Conservation (phyloP, 2,888 invertebrate genomes). For the Dilophus febrilis region DNA sequence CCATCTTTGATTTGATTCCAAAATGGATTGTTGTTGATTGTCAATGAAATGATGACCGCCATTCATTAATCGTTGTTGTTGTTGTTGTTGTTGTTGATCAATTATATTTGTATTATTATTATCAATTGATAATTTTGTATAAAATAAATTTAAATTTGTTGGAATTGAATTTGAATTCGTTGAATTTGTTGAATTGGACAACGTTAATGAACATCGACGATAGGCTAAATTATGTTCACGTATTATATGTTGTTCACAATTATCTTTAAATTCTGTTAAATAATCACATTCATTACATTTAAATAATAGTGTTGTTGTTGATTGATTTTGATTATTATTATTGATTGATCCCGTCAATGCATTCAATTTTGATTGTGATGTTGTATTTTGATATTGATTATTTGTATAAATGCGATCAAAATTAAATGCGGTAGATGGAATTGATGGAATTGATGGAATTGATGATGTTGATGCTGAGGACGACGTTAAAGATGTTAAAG, state of each 20-base stretch:
- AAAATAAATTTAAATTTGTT: slow-evolving; percentile 9
- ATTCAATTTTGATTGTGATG: too few relatives aligned
- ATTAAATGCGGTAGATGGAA: neutral
- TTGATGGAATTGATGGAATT: too few relatives aligned
- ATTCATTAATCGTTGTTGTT: too few relatives aligned
- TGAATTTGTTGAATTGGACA: slow-evolving; percentile 15
- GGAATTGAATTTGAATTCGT: slow-evolving; percentile 17
- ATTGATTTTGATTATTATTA: neutral
- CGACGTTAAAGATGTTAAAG: slow-evolving; percentile 31
- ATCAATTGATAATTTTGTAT: neutral
- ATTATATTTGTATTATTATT: neutral
- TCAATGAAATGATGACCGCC: too few relatives aligned
- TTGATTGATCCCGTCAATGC: neutral
- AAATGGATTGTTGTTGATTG: neutral
- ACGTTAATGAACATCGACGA: too few relatives aligned
- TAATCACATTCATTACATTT: slow-evolving; percentile 29
- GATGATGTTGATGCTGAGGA: slow-evolving; percentile 20
- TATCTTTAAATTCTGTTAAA: slow-evolving; percentile 23
- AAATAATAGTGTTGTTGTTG: slow-evolving; percentile 18
- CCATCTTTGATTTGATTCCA: slow-evolving; percentile 4
- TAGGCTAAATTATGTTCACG: too few relatives aligned
- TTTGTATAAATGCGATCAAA: too few relatives aligned
- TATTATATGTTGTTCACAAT: slow-evolving; percentile 23
- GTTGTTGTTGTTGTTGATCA: slow-evolving; percentile 3
- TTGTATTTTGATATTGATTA: too few relatives aligned